phyloP scores from a whole-genome alignment of 2,797 vertebrate species.

The Eleutherodactylus coqui region DNA sequence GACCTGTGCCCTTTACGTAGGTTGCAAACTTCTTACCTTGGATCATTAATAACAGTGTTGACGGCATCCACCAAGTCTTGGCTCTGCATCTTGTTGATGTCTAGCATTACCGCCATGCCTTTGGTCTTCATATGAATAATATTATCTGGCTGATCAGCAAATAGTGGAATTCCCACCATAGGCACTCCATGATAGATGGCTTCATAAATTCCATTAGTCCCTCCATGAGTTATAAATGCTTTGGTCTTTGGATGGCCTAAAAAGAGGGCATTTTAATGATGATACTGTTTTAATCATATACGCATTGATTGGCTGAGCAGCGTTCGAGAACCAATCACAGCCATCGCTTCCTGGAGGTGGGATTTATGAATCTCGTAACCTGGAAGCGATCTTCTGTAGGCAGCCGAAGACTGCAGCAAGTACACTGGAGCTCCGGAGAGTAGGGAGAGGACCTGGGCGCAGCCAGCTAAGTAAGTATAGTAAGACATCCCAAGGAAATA shows the following conservation, averaged over 20 bases:
- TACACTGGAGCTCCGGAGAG: too few relatives aligned
- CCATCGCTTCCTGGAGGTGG: too few relatives aligned
- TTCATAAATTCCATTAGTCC: slow-evolving; percentile 90
- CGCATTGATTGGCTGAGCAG: too few relatives aligned
- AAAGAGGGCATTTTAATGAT: neutral
- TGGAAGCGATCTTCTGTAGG: too few relatives aligned
- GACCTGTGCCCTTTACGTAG: too few relatives aligned
- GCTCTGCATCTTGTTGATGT: slow-evolving; percentile 75
- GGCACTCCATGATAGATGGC: slow-evolving; percentile 91
- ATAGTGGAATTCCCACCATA: slow-evolving; percentile 89
- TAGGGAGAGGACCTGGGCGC: too few relatives aligned
- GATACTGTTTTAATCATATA: too few relatives aligned
- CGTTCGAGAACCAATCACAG: too few relatives aligned
- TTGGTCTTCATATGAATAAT: slow-evolving; percentile 82
- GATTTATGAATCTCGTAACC: too few relatives aligned
- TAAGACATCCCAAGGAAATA: too few relatives aligned
- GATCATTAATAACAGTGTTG: slow-evolving; percentile 74
- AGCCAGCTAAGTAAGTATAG: too few relatives aligned
- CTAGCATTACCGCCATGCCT: slow-evolving; percentile 79
- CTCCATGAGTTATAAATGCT: slow-evolving; percentile 83
- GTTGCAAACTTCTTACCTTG: slow-evolving; percentile 78
- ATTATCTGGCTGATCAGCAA: slow-evolving; percentile 88
- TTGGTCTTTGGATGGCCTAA: slow-evolving; percentile 88
- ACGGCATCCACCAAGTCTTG: slow-evolving; percentile 81
- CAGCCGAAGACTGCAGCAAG: too few relatives aligned